Evolutionary conservation across 2,797 vertebrate species (phyloP), one percentile per base, ranked within the genome.

Genomic region (Thalassophryne amazonica): DNA sequence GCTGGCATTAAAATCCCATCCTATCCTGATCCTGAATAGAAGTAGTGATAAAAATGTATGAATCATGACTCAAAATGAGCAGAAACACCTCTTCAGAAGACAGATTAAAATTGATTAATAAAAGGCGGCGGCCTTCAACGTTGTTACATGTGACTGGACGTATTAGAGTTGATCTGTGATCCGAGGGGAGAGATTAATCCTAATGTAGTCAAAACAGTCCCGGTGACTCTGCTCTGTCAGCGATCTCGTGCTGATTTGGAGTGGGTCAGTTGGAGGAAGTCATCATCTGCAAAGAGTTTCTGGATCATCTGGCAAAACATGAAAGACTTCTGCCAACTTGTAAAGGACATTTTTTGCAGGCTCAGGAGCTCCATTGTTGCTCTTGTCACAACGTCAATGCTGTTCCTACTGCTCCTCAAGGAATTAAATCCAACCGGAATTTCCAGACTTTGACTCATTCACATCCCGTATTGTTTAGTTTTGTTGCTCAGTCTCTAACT

Each of bases 351-450:
- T 71, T 73, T 75, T 74, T 70, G 61, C 43, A 38, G 28, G 53
- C 64, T 83, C 78, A 81, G 68, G 66, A 65, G 59, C 28, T 6
- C 68, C 48, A 72, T 83, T 84, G 80, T 84, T 53, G 34, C 41
- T 21, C 14, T 52, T 66, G 63, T 73, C 73, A 77, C 55, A 76
- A 64, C 70, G 78, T 73, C 56, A 62, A 49, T 31, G 21, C 57
- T 58, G 72, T 75, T 53, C 29, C 50, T 17, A 19, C 42, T 49
- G 33, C 61, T 65, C 40, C 38, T 52, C 57, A 49, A 71, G 60
- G 75, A 69, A 35, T 73, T 63, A 79, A 81, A 73, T 72, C 53
- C 48, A 25, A 38, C 60, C 71, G 76, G 74, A 83, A 77, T 83
- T 83, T 76, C 71, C 64, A 84, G 37, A 55, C 59, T 4, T 14